Evolutionary conservation across 2,113 vertebrate species (phyloP).

Genomic region (Psephotus haematonotus): DNA sequence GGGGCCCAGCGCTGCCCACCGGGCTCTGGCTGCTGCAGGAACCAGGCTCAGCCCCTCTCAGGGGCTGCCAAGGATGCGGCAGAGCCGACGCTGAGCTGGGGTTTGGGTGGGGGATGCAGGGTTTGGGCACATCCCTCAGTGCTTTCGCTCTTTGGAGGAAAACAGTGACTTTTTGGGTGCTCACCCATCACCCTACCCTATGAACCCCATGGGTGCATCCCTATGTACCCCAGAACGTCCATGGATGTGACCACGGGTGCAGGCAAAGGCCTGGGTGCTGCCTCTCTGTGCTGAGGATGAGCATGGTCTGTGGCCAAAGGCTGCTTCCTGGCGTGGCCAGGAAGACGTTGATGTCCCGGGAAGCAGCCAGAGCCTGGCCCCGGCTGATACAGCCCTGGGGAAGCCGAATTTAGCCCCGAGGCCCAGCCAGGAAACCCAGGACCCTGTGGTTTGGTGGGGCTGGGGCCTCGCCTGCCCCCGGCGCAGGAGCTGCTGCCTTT

Average conservation of each 20-base stretch:
- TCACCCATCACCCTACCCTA: accelerated
- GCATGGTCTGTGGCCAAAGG: background rate
- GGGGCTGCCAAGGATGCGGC: accelerated
- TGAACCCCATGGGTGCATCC: accelerated
- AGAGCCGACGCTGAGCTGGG: accelerated
- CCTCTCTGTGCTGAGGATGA: background rate
- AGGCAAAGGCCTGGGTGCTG: background rate
- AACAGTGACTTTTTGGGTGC: accelerated
- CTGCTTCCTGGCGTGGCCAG: background rate
- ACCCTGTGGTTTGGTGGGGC: accelerated
- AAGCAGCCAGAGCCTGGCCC: background rate
- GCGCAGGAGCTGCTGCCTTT: background rate
- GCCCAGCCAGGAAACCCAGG: background rate
- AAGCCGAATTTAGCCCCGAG: background rate
- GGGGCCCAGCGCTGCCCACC: accelerated
- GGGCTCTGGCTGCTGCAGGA: accelerated
- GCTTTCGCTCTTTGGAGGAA: background rate
- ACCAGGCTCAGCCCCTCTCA: accelerated
- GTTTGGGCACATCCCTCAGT: accelerated
- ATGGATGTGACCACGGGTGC: accelerated
- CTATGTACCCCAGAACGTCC: background rate
- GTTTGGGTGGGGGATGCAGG: accelerated
- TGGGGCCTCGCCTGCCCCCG: background rate
- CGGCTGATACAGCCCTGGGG: background rate
- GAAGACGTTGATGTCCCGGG: background rate